phyloP scores from a whole-genome alignment of 2,113 vertebrate genomes.

The Phodopus roborovskii region DNA sequence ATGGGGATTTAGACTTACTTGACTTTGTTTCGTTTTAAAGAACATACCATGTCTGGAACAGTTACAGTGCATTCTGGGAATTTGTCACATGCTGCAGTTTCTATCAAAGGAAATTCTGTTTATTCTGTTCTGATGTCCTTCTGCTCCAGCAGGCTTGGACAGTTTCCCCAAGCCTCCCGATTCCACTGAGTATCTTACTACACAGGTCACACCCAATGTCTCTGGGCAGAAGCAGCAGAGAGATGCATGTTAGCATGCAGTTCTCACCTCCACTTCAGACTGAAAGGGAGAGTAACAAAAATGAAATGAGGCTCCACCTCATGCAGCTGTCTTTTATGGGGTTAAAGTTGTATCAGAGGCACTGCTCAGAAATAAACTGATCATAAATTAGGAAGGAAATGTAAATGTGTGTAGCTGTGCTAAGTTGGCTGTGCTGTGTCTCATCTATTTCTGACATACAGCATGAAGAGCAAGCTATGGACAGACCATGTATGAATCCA shows the following conservation, averaged over 20 bases:
- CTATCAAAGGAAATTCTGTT: slow-evolving; percentile 3
- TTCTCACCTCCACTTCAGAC: neutral
- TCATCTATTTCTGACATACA: slow-evolving; percentile 44
- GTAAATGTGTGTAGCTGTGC: neutral
- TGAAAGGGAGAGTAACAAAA: neutral
- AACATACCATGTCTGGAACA: neutral
- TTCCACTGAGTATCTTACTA: neutral
- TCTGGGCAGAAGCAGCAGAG: neutral
- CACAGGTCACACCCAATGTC: no score
- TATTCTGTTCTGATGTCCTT: slow-evolving; percentile 9
- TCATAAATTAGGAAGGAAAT: neutral
- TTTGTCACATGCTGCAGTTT: slow-evolving; percentile 7
- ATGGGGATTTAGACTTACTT: neutral
- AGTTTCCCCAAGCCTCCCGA: neutral
- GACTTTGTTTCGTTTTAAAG: neutral
- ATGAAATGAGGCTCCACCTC: slow-evolving; percentile 2
- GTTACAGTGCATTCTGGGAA: neutral
- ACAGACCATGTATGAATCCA: neutral
- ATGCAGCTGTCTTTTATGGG: neutral
- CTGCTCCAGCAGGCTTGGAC: neutral
- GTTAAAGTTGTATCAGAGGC: neutral
- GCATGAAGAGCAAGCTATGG: neutral
- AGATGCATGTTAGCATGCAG: neutral
- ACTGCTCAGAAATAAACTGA: neutral
- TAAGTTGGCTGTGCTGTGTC: neutral